A percentile compares a stretch with the other conserved stretches of the same genome.
Evolutionary conservation across 2,113 vertebrate genomes (phyloP).

Genomic region (Eidolon helvum): DNA sequence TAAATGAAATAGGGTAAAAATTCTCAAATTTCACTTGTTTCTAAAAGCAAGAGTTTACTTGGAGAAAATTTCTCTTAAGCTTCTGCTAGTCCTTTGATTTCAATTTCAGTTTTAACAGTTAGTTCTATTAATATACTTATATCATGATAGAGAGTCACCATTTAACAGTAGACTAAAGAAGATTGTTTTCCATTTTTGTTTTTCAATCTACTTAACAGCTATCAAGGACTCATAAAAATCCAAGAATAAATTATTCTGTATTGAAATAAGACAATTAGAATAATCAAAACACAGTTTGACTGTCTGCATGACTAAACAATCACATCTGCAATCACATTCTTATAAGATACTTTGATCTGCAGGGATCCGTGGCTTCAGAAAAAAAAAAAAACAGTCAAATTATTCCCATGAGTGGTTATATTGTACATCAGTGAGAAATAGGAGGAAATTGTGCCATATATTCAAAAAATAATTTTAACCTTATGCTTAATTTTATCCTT

Average conservation of each 20-base stretch:
- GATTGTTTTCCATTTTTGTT: background rate
- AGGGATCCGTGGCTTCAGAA: constrained; percentile 32
- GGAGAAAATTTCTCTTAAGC: background rate
- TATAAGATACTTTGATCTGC: constrained; percentile 41
- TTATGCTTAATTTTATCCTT: constrained; percentile 36
- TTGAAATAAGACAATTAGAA: constrained; percentile 73
- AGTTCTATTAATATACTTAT: background rate
- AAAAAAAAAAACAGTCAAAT: background rate
- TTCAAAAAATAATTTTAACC: constrained; percentile 39
- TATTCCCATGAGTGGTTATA: background rate
- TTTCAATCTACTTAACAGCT: constrained; percentile 49
- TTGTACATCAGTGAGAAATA: background rate
- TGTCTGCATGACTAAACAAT: constrained; percentile 68
- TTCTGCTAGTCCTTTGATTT: background rate
- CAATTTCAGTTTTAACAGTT: background rate
- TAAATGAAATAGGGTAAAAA: constrained; percentile 47
- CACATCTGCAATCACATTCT: constrained; percentile 64
- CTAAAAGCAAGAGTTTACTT: background rate
- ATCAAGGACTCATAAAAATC: constrained; percentile 50
- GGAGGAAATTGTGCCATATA: background rate
- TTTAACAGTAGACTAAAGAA: background rate
- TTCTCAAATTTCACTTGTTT: constrained; percentile 19
- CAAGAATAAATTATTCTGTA: constrained; percentile 66
- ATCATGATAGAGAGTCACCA: background rate
- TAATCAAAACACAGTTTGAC: constrained; percentile 63